A percentile compares a stretch with the other conserved stretches of the same genome.
Evolutionary conservation across 2,797 vertebrate genomes (phyloP).

Genomic region (Phyllotis vaccarum): DNA sequence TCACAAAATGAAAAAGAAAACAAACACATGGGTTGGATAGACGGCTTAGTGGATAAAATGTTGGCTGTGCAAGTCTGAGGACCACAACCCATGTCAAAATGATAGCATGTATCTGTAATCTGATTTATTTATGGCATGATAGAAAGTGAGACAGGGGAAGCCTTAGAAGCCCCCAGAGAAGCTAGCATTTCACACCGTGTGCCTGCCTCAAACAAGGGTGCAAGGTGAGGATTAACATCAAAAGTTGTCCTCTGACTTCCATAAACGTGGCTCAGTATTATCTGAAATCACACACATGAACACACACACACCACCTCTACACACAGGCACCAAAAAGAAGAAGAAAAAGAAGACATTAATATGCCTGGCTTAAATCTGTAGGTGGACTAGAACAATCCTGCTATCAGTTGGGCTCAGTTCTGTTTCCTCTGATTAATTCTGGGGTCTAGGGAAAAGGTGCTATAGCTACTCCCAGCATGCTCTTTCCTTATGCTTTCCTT

Average conservation of each 20-base stretch:
- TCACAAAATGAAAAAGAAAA: background rate
- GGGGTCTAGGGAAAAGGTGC: background rate
- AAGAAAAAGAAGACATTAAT: background rate
- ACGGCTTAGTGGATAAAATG: background rate
- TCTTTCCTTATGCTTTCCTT: background rate
- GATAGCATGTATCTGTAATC: background rate
- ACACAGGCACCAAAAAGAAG: background rate
- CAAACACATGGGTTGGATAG: background rate
- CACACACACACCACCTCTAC: background rate
- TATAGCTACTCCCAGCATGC: fast-evolving
- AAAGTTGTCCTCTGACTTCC: background rate
- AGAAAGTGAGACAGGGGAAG: background rate
- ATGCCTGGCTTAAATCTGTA: background rate
- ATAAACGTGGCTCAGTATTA: background rate
- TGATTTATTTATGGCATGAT: background rate
- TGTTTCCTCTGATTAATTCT: background rate
- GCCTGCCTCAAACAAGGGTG: background rate
- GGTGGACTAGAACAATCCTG: background rate
- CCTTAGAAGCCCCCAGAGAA: background rate
- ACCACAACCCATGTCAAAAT: background rate
- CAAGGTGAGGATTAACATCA: background rate
- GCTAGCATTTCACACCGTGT: background rate
- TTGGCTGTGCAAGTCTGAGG: too few species aligned
- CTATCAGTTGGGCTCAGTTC: background rate
- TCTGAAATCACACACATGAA: background rate